Base-by-base conservation (phyloP, 2,797 vertebrate genomes). In the Falco peregrinus region DNA sequence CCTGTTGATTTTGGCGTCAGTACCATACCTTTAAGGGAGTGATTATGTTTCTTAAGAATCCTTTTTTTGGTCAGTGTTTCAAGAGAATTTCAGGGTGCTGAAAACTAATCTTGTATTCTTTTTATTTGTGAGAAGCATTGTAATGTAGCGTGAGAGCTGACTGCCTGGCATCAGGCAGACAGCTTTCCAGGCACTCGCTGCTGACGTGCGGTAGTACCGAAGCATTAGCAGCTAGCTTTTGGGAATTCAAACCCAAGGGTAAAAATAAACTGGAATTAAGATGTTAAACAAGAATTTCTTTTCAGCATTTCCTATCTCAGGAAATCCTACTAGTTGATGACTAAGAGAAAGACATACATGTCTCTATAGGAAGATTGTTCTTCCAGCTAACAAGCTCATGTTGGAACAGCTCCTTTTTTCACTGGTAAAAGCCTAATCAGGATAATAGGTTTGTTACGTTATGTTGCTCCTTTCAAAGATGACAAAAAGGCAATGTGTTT, bases 391-490 rank as follows among this genome's bases (percentile, higher is more conserved):
- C n/a, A 37, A 84, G 47, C 54, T 87, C 7, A 9, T 76, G 33
- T 80, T 84, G 33, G 70, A 87, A 35, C 10, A 9, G 37, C 77
- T 81, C 8, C 11, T 57, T 84, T 71, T 81, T 81, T 84, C 73
- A 56, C 24, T 45, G 24, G 53, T 61, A 86, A 95, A 95, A 88
- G 81, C 35, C 48, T 94, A 69, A 92, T 89, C 53, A 90, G 65
- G 45, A 24, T 91, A 92, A 68, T 68, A 89, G 84, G 75, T 77
- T 90, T 92, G 41, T 61, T 89, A 59, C 1, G 1, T 68, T 86
- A 85, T 78, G 61, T 84, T 91, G 76, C 68, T 91, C 71, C 53
- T 91, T 90, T 93, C 73, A 81, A 85, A 85, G 64, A 85, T 69
- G 65, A 78, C 47, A 85, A 75, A 97, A 90, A 85, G 41, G 43